Conservation (phyloP, 2,113 vertebrate species). For the Tympanuchus pallidicinctus region DNA sequence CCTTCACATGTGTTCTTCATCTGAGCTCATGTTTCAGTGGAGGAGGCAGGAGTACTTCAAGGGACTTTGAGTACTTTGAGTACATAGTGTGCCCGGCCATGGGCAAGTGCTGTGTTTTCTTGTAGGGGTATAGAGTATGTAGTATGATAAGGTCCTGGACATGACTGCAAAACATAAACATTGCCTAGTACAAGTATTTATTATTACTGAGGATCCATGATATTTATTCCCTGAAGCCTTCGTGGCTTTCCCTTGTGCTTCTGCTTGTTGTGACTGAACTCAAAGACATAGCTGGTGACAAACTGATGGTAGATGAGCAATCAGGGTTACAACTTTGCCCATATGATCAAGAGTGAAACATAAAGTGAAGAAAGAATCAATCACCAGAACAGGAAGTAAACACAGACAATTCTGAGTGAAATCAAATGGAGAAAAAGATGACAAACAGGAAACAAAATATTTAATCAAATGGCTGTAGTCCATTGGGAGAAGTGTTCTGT, state of each 20-base stretch:
- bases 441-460: slow-evolving; percentile 6
- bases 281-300: background rate
- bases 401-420: background rate
- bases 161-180: background rate
- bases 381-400: background rate
- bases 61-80: accelerated
- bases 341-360: background rate
- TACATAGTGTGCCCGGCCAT: background rate
- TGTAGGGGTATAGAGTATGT: background rate
- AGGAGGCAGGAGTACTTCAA: background rate
- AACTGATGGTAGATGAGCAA: background rate
- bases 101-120: background rate
- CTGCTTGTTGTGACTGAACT: background rate
- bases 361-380: background rate
- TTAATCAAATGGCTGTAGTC: background rate
- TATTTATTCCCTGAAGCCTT: background rate
- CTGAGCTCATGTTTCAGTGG: background rate
- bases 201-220: background rate
- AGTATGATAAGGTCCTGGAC: background rate
- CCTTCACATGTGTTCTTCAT: background rate
- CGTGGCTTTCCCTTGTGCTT: background rate
- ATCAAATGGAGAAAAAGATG: background rate
- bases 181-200: background rate
- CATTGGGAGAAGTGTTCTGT: background rate
- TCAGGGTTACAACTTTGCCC: background rate